phyloP scores from a whole-genome alignment of 2,888 invertebrate species.

The Cetonia aurata region DNA sequence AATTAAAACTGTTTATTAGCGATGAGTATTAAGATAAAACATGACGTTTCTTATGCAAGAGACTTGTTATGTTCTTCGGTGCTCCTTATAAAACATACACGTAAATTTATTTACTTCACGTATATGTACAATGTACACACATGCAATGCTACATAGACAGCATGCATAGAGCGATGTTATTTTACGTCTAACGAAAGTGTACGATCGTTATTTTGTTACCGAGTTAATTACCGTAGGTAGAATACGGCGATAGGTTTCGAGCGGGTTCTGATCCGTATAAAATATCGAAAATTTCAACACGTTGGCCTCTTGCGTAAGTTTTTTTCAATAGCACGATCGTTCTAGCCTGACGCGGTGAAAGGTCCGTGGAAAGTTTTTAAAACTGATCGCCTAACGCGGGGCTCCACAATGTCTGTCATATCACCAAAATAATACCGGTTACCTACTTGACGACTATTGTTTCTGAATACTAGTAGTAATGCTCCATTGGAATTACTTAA shows the following conservation, averaged over 20 bases:
- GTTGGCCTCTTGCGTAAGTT: conserved; percentile 36
- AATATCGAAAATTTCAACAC: conserved; percentile 40
- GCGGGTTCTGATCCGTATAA: conserved; percentile 30
- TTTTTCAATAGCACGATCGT: conserved; percentile 29
- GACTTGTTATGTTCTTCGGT: conserved; percentile 1
- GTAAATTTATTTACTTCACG: too few relatives aligned
- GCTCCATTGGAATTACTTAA: too few relatives aligned
- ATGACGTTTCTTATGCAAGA: conserved; percentile 17
- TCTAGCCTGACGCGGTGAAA: conserved; percentile 22
- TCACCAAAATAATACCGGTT: conserved; percentile 4
- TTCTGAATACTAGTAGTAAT: too few relatives aligned
- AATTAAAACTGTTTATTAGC: conserved; percentile 32
- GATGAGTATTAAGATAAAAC: conserved; percentile 29
- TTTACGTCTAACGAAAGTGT: conserved; percentile 11
- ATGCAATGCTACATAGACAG: conserved; percentile 1
- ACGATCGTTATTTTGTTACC: conserved; percentile 20
- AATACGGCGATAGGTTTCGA: conserved; percentile 25
- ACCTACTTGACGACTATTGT: too few relatives aligned
- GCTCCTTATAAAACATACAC: too few relatives aligned
- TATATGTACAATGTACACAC: conserved; percentile 5
- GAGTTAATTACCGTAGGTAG: conserved; percentile 23
- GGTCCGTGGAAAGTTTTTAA: conserved; percentile 39
- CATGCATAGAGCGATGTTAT: too few relatives aligned
- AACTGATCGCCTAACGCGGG: conserved; percentile 14
- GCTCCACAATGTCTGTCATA: conserved; percentile 31